These are phyloP conservation scores for Coboldia fuscipes DNA, from an alignment of 1,140 invertebrate species.

Conservation along the genomic window DNA sequence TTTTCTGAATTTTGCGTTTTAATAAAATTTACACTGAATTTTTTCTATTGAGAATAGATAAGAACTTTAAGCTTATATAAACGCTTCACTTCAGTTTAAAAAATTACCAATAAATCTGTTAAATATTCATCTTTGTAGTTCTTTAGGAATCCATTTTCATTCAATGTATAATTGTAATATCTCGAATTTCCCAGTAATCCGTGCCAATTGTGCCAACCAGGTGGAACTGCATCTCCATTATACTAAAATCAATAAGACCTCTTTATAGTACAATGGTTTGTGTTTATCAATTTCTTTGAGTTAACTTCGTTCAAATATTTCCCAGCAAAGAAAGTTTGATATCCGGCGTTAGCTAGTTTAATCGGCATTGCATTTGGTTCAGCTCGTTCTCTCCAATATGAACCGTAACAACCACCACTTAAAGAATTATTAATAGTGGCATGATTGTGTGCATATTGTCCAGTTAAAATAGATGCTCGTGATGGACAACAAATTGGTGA, in stretches of 20 bases:
- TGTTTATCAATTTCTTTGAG: not conserved
- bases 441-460: constrained; percentile 69
- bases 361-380: constrained; percentile 47
- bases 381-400: constrained; percentile 34
- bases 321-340: constrained; percentile 64
- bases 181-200: constrained; percentile 64
- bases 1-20: not conserved
- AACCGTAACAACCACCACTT: constrained; percentile 49
- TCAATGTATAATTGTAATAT: constrained; percentile 77
- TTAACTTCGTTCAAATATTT: constrained; percentile 66
- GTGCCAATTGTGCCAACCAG: constrained; percentile 63
- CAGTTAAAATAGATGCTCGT: constrained; percentile 65
- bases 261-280: not conserved
- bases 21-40: constrained; percentile 3
- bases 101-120: constrained; percentile 64
- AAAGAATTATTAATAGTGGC: constrained; percentile 54
- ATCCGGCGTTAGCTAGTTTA: constrained; percentile 35
- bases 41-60: no score
- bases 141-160: constrained; percentile 46
- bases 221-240: constrained; percentile 41
- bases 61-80: no score
- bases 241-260: constrained; percentile 29
- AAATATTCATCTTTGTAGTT: constrained; percentile 45
- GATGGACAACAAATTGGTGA: constrained; percentile 79
- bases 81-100: no score